Evolutionary conservation across 2,113 vertebrate genomes (phyloP).

Genomic region (Nanorana parkeri): DNA sequence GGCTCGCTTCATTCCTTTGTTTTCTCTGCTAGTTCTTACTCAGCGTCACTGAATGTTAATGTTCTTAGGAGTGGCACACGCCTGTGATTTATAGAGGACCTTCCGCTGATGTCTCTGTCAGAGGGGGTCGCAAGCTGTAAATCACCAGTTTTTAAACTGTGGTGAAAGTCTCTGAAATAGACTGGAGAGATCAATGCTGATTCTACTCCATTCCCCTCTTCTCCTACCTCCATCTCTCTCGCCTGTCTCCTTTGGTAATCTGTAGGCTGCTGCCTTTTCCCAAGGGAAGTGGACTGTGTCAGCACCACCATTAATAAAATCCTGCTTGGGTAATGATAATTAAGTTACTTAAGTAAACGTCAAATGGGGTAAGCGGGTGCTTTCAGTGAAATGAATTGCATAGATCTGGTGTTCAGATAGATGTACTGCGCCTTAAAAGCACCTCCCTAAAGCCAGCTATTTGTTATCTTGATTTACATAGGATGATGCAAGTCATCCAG

Average conservation of each 20-base stretch:
- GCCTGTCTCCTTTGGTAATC: slow-evolving; percentile 57
- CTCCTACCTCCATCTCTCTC: not conserved
- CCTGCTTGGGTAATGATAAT: slow-evolving; percentile 61
- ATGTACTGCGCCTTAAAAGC: not conserved
- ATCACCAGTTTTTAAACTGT: slow-evolving; percentile 43
- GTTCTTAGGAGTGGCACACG: not conserved
- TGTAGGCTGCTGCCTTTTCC: slow-evolving; percentile 61
- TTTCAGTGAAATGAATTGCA: slow-evolving; percentile 5
- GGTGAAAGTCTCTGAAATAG: slow-evolving; percentile 24
- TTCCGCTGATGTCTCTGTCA: slow-evolving; percentile 1
- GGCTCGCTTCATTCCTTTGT: not conserved
- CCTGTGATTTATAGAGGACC: slow-evolving; percentile 12
- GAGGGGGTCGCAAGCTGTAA: slow-evolving; percentile 28
- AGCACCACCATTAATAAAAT: slow-evolving; percentile 65
- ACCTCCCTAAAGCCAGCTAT: no score
- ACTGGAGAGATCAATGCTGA: slow-evolving; percentile 60
- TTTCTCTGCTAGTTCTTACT: slow-evolving; percentile 4
- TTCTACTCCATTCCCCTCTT: not conserved
- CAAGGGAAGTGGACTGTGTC: slow-evolving; percentile 58
- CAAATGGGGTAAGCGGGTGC: slow-evolving; percentile 60
- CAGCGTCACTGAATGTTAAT: slow-evolving; percentile 9
- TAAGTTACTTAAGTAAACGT: slow-evolving; percentile 64
- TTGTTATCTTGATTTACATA: no score
- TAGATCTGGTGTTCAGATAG: not conserved
- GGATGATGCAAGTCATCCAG: no score